Base-by-base conservation (phyloP, 2,888 invertebrate genomes). In the Kryphioiulus occultus region DNA sequence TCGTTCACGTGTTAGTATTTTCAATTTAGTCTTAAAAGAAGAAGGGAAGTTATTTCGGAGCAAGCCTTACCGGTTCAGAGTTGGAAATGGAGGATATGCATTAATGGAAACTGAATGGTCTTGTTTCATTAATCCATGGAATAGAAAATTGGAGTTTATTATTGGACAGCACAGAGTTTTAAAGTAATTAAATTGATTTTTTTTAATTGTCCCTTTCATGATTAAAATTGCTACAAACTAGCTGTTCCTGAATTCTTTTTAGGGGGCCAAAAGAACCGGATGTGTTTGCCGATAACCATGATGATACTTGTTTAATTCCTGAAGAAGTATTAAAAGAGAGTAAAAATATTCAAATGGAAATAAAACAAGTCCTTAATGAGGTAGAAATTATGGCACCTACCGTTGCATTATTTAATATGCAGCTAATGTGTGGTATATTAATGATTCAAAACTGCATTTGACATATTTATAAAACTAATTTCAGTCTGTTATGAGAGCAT, bases 71-170 rank as follows among this genome's bases (percentile, higher is more conserved):
- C 94, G 97, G 89, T 95, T 97, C 92, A 93, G 95, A 86, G 94
- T 95, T 15, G 95, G 96, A 91, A 98, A 98, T 91, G 97, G 97
- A 0, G 94, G 95, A 90, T 97, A 94, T 91, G 94, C 96, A n/a
- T 94, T 95, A 89, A 93, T 98, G 82, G 96, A 97, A 92, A 97
- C 98, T 0, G 97, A 98, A 91, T 98, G 98, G 97, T 95, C 96
- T 0, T 95, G 96, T 89, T 98, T 97, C 91, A 94, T 97, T 85
- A 98, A 98, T 93, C 98, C 98, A 0, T 98, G 98, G 98, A 96
- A 96, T 0, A 95, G 95, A 91, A 95, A 96, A 92, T 92, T 98
- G 87, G 98, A 98, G 91, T 97, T 97, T 92, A 95, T 98, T 87
- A 95, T 95, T 90, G 97, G 96, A 44, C 95, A 96, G 91, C 96